These are phyloP conservation scores for Stegostoma tigrinum DNA, from an alignment of 2,113 vertebrate species.

Conservation along the genomic window DNA sequence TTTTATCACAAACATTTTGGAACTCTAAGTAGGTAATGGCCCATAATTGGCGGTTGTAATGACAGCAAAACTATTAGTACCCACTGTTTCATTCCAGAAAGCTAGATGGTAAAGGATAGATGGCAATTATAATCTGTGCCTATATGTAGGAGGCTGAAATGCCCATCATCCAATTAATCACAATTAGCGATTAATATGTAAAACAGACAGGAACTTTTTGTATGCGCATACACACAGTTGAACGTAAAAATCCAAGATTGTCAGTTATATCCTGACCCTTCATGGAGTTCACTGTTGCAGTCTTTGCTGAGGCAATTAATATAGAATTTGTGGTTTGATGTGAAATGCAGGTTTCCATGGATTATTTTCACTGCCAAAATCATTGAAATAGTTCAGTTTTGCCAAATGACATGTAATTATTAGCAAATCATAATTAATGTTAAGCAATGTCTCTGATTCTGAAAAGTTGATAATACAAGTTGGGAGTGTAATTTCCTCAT, in stretches of 20 bases:
- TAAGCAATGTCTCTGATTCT: background rate
- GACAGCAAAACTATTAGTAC: background rate
- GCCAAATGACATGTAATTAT: background rate
- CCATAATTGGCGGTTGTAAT: background rate
- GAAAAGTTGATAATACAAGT: background rate
- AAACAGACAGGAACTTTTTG: background rate
- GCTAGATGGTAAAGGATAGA: background rate
- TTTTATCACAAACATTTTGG: background rate
- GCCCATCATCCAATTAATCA: background rate
- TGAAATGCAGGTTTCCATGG: background rate
- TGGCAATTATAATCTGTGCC: background rate
- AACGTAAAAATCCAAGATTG: too few relatives aligned
- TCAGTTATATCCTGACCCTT: too few relatives aligned
- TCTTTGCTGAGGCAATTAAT: too few relatives aligned
- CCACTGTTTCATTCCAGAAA: background rate
- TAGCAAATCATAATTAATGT: background rate
- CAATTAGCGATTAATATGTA: background rate
- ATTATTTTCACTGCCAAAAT: background rate
- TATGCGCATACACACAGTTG: background rate
- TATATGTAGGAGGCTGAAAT: background rate
- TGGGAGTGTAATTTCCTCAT: background rate
- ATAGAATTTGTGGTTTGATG: background rate
- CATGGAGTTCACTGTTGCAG: too few relatives aligned
- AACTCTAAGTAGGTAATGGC: too few relatives aligned
- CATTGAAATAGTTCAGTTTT: background rate